These are phyloP conservation scores for Pyxicephalus adspersus DNA, from an alignment of 2,113 vertebrate genomes.

Conservation along the genomic window DNA sequence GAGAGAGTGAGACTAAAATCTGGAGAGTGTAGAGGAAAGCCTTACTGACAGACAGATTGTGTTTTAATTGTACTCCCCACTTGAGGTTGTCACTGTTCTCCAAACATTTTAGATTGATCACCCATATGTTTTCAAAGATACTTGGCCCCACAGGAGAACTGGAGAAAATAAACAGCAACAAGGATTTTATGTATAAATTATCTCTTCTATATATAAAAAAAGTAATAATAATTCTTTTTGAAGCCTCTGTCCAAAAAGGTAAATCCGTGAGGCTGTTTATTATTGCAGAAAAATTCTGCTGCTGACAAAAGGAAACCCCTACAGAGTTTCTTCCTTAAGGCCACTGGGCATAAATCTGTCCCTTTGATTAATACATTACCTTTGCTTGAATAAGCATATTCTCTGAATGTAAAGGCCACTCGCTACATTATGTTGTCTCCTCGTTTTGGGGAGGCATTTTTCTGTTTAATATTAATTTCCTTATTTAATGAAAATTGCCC, in stretches of 20 bases:
- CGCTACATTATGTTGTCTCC: conserved; percentile 16
- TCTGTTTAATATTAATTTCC: conserved; percentile 51
- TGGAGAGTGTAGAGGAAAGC: conserved; percentile 27
- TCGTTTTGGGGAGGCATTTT: conserved; percentile 16
- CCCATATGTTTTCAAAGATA: conserved; percentile 48
- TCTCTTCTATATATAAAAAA: neutral
- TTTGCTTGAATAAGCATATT: conserved; percentile 47
- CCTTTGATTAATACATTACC: conserved; percentile 43
- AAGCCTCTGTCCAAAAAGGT: neutral
- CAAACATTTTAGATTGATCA: conserved; percentile 51
- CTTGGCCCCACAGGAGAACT: conserved; percentile 34
- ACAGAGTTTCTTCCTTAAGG: conserved; percentile 43
- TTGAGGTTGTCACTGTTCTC: conserved; percentile 44
- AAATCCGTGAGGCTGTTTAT: neutral
- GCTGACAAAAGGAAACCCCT: conserved; percentile 32
- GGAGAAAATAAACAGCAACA: neutral
- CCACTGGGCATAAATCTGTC: conserved; percentile 36
- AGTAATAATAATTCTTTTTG: neutral
- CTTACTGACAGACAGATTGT: conserved; percentile 33
- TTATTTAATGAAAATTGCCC: conserved; percentile 29
- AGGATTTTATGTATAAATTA: neutral
- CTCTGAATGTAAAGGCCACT: conserved; percentile 48
- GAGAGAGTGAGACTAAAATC: conserved; percentile 21
- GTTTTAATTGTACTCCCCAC: conserved; percentile 47
- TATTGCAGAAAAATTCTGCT: conserved; percentile 13